A percentile compares a stretch with the other conserved stretches of the same genome.
Evolutionary conservation across 1,140 invertebrate genomes (phyloP).

Genomic region (Cyclargus thomasi): DNA sequence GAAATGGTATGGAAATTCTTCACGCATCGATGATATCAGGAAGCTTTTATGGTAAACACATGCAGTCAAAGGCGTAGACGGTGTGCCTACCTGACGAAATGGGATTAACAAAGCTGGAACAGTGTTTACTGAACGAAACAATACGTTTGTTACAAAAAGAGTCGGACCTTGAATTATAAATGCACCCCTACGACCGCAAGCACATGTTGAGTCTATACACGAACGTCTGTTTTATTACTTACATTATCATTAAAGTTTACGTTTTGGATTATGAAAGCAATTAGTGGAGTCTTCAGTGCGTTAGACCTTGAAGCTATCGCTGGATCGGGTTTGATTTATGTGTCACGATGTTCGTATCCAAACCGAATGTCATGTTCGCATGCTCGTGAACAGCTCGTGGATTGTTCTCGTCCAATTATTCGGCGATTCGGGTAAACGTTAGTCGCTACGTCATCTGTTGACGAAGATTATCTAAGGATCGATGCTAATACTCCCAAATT

Average conservation of each 20-base stretch:
- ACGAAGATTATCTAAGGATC: background rate
- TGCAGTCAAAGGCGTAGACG: background rate
- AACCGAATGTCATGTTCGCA: background rate
- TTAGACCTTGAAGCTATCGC: constrained; percentile 16
- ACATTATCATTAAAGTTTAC: constrained; percentile 8
- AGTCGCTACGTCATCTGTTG: background rate
- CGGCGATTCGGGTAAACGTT: background rate
- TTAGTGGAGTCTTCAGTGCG: constrained; percentile 17
- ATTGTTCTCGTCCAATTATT: background rate
- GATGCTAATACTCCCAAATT: background rate
- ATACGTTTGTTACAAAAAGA: constrained; percentile 8
- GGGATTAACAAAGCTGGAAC: background rate
- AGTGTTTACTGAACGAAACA: constrained; percentile 7
- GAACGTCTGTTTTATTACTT: constrained; percentile 14
- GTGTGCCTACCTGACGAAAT: background rate
- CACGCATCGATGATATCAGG: background rate
- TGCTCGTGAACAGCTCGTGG: background rate
- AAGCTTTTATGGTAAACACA: background rate
- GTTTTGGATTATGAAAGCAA: constrained; percentile 9
- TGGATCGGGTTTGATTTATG: constrained; percentile 4
- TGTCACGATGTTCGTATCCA: constrained; percentile 8
- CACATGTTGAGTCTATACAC: constrained; percentile 4
- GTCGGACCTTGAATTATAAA: constrained; percentile 7
- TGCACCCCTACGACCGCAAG: constrained; percentile 4
- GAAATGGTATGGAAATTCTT: background rate